Evolutionary conservation across 2,113 vertebrate genomes (phyloP).

Genomic region (Xiphophorus maculatus): DNA sequence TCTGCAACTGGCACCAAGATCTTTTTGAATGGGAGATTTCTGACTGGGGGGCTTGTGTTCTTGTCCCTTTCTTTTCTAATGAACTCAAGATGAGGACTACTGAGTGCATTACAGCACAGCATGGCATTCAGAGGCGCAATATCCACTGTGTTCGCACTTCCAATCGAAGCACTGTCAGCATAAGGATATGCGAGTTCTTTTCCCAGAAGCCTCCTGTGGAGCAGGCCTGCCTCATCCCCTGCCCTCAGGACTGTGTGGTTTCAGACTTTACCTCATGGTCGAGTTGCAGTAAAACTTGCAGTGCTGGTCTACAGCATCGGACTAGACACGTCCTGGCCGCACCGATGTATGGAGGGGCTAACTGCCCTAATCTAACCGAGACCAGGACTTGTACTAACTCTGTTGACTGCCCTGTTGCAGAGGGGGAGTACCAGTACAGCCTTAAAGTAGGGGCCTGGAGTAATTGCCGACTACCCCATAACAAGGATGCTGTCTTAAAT

Average conservation of each 20-base stretch:
- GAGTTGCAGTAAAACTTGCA: slow-evolving; percentile 82
- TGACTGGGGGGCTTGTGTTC: slow-evolving; percentile 86
- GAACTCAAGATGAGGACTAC: slow-evolving; percentile 67
- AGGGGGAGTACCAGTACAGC: slow-evolving; percentile 86
- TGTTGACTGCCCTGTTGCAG: slow-evolving; percentile 79
- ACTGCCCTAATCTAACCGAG: slow-evolving; percentile 89
- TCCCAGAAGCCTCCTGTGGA: slow-evolving; percentile 82
- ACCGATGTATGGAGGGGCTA: slow-evolving; percentile 88
- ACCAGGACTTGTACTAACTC: slow-evolving; percentile 79
- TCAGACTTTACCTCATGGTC: slow-evolving; percentile 92
- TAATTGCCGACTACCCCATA: slow-evolving; percentile 82
- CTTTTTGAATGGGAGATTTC: slow-evolving; percentile 93
- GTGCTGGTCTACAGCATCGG: slow-evolving; percentile 83
- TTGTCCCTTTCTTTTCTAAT: slow-evolving; percentile 68
- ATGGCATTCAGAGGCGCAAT: slow-evolving; percentile 87
- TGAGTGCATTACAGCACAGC: slow-evolving; percentile 90
- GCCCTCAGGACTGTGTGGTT: slow-evolving; percentile 91
- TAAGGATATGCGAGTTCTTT: slow-evolving; percentile 91
- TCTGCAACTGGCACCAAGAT: slow-evolving; percentile 94
- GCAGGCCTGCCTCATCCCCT: slow-evolving; percentile 94
- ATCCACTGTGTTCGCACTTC: slow-evolving; percentile 86
- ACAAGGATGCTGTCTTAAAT: slow-evolving; percentile 74
- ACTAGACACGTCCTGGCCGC: slow-evolving; percentile 85
- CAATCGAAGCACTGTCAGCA: slow-evolving; percentile 83
- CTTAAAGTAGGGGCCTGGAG: slow-evolving; percentile 91